A percentile compares a stretch with the other conserved stretches of the same genome.
phyloP scores from a whole-genome alignment of 1,140 invertebrate genomes.

The Aethina tumida region DNA sequence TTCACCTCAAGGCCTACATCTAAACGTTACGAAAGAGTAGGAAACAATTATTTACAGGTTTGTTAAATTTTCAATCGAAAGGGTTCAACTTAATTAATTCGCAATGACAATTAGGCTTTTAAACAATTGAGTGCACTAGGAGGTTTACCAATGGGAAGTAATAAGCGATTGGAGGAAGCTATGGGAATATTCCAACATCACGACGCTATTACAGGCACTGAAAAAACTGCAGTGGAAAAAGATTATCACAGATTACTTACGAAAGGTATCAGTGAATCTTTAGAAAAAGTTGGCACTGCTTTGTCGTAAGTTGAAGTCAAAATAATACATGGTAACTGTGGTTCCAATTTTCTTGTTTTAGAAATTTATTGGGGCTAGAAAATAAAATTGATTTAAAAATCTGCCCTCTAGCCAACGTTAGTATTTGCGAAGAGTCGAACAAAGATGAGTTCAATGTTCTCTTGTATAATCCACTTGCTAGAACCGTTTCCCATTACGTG shows the following conservation, averaged over 20 bases:
- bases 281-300: not conserved
- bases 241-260: slow-evolving; percentile 61
- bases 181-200: slow-evolving; percentile 64
- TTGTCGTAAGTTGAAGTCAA: not conserved
- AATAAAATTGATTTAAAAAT: slow-evolving; percentile 7
- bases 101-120: slow-evolving; percentile 12
- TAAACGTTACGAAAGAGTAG: slow-evolving; percentile 51
- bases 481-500: slow-evolving; percentile 49
- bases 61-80: slow-evolving; percentile 10
- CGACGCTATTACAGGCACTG: slow-evolving; percentile 56
- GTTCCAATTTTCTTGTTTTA: not conserved
- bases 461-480: slow-evolving; percentile 71
- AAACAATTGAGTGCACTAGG: slow-evolving; percentile 18
- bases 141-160: slow-evolving; percentile 8
- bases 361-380: not conserved
- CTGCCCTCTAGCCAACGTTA: slow-evolving; percentile 47
- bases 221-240: slow-evolving; percentile 59
- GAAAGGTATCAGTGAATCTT: slow-evolving; percentile 42
- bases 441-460: slow-evolving; percentile 53
- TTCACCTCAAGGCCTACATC: slow-evolving; percentile 63
- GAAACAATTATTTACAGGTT: slow-evolving; percentile 57
- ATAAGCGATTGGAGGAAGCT: slow-evolving; percentile 36
- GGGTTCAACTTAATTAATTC: not conserved
- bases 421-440: slow-evolving; percentile 45
- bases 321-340: slow-evolving; percentile 11